Base-by-base conservation (phyloP, 2,113 vertebrate species). In the Hemiprocne comata region DNA sequence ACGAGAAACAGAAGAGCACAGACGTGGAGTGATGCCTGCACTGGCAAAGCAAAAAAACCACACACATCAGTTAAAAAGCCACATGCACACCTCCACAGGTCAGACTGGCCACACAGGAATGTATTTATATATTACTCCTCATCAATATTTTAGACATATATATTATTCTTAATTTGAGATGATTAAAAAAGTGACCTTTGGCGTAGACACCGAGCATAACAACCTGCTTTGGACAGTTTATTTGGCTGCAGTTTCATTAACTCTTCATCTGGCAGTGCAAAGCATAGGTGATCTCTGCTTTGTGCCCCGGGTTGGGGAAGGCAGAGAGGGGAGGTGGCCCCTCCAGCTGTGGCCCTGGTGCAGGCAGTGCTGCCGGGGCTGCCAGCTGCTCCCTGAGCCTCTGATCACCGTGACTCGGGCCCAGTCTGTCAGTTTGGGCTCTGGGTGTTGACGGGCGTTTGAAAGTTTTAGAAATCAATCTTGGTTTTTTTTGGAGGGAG, bases 181-280 rank as follows among this genome's bases (percentile, higher is more conserved):
- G 10, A 15, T 19, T 25, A 53, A 73, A 75, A 75, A 86, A 31
- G 15, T 23, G 46, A 48, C 33, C 24, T n/a, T 44, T 2, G 4
- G 19, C 23, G 8, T 17, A 26, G 70, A 18, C 6, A 28, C 13
- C 24, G 7, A 13, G 46, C 33, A 2, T 14, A 40, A 62, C 2
- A 6, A 0, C 3, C 19, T 0, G 0, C 25, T n/a, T 36, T 9
- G 38, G 48, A 24, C 10, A 21, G 61, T n/a, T 57, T 46, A 8
- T 44, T 62, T 57, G 61, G 46, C 65, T 25, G 72, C 28, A 23
- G 46, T 61, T 36, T 42, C 14, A 14, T 17, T 29, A 17, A 7
- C 24, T 66, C 26, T 48, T 62, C n/a, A 13, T 10, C 36, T 6
- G 11, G 87, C 71, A 72, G 40, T 50, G 17, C 0, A 0, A 24